Evolutionary conservation across 2,888 invertebrate species (phyloP).

Genomic region (Himalopsyche anomala): DNA sequence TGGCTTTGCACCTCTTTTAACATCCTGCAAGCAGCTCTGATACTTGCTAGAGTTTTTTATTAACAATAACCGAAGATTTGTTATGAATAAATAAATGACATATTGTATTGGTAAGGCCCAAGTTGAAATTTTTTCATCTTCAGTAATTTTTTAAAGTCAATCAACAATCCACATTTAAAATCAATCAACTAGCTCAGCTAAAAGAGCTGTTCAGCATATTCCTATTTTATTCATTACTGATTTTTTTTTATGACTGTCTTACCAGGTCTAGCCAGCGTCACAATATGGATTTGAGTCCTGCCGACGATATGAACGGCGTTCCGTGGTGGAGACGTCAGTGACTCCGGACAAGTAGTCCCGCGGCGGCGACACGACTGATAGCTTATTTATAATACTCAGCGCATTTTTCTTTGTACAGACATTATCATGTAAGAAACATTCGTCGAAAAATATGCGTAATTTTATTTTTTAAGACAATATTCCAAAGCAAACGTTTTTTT

Average conservation of each 20-base stretch:
- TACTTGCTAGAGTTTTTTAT: too few species aligned
- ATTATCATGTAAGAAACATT: conserved; percentile 25
- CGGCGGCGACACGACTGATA: conserved; percentile 52
- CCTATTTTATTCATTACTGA: neutral
- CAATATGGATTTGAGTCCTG: conserved; percentile 66
- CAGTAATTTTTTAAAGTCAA: too few species aligned
- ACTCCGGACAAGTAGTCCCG: conserved; percentile 61
- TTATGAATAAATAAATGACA: too few species aligned
- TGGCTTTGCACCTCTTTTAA: neutral
- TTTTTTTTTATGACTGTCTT: neutral
- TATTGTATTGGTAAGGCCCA: too few species aligned
- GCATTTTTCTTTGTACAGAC: neutral
- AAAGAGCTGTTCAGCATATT: neutral
- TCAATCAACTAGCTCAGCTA: too few species aligned
- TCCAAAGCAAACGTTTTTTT: neutral
- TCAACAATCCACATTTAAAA: too few species aligned
- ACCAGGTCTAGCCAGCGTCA: conserved; percentile 58
- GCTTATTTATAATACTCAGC: conserved; percentile 56
- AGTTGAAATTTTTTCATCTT: too few species aligned
- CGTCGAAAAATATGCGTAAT: conserved; percentile 28
- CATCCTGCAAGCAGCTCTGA: neutral
- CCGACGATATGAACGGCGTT: conserved; percentile 74
- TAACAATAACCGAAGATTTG: too few species aligned
- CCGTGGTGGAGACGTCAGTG: conserved; percentile 76
- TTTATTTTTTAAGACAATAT: conserved; percentile 39